Base-by-base conservation (phyloP, 2,797 vertebrate species). In the Esox lucius region DNA sequence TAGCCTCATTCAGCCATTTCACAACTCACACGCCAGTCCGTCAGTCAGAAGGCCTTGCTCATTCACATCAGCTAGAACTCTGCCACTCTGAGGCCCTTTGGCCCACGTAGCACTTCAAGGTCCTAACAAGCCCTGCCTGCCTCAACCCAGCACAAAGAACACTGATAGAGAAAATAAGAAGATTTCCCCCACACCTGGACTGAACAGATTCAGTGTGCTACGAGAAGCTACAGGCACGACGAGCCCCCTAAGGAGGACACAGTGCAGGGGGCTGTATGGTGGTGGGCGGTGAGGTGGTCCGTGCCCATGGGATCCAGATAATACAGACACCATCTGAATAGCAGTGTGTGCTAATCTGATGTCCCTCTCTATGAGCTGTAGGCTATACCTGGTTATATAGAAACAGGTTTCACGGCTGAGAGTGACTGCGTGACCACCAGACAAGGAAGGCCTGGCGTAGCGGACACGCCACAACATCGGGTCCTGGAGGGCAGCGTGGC, bases 81-180 rank as follows among this genome's bases (percentile, higher is more conserved):
- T 39, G 31, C 28, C 65, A 81, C 83, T 75, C 78, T 78, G 71
- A 75, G 80, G 78, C 81, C 78, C 80, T 83, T 76, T 84, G 80
- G 79, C 79, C 84, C 79, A 87, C 83, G 89, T 90, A 87, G 85
- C 82, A 83, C 82, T 81, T 83, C 84, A 77, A 89, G 91, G 91
- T 93, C 92, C 92, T 81, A 77, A 83, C 78, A 84, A 90, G 92
- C 28, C 28, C 31, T 31, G 31, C 1, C 1, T 31, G 28, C 28
- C 28, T 61, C n/a, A 61, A 22, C 56, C 11, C 59, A 62, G 12
- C 24, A 28, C 11, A 61, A 61, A 61, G 59, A 13, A 61, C 26
- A 61, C 59, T 2, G 59, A 61, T n/a, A 61, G 24, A 11, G n/a
- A 61, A 1, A 8, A 8, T 24, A 12, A 61, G 8, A 24, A 22